Conservation (phyloP, 2,888 invertebrate genomes). For the Halictus ligatus region DNA sequence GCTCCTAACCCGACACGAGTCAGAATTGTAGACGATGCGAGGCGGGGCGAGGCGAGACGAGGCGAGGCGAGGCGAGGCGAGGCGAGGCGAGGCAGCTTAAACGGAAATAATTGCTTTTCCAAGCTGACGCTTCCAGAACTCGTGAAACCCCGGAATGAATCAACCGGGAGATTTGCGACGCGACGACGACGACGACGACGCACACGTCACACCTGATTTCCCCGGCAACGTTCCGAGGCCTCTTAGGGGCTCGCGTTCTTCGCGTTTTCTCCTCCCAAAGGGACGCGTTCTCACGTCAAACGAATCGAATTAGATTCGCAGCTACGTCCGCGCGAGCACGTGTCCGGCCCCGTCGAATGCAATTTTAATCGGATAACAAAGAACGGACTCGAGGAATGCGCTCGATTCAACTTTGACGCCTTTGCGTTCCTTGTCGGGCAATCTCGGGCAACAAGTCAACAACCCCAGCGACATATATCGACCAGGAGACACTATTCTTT, state of each 20-base stretch:
- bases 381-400: not conserved
- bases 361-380: constrained; percentile 12
- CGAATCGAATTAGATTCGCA: constrained; percentile 13
- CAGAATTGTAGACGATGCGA: constrained; percentile 42
- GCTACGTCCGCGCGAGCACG: not conserved
- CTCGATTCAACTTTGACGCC: not conserved
- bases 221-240: constrained; percentile 9
- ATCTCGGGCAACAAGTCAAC: too few relatives aligned
- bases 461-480: too few relatives aligned
- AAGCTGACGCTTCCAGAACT: constrained; percentile 52
- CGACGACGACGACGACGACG: constrained; percentile 6
- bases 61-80: constrained; percentile 14
- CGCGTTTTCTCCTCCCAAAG: not conserved
- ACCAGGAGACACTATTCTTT: too few relatives aligned
- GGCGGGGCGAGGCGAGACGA: not conserved
- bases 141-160: constrained; percentile 43
- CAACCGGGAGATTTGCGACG: constrained; percentile 37
- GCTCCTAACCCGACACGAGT: not conserved
- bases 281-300: constrained; percentile 21
- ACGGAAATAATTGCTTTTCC: constrained; percentile 67
- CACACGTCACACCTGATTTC: constrained; percentile 54
- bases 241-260: constrained; percentile 20
- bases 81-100: constrained; percentile 41
- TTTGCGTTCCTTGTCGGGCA: not conserved
- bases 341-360: not conserved